phyloP scores from a whole-genome alignment of 64 coral and sea anemone genomes.

The Cladopsammia gracilis region DNA sequence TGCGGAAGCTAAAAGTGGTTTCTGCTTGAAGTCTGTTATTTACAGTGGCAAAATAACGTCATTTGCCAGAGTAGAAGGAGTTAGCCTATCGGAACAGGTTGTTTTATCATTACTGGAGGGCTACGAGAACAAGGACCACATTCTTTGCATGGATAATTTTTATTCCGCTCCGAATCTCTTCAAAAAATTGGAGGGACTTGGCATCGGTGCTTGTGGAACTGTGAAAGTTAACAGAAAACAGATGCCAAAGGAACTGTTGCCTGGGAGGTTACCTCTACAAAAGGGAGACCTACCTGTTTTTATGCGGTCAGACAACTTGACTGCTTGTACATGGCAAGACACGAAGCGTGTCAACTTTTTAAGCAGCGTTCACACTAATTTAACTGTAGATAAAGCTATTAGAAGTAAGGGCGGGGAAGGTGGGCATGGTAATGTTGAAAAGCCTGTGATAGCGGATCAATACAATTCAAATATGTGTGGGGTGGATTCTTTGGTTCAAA shows the following conservation, averaged over 20 bases:
- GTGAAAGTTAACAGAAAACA: constrained; percentile 47
- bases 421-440: constrained; percentile 48
- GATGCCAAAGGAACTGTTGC: constrained; percentile 58
- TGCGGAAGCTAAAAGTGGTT: constrained; percentile 71
- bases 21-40: constrained; percentile 59
- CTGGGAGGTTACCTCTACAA: constrained; percentile 26
- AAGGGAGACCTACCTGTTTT: constrained; percentile 65
- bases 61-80: constrained; percentile 32
- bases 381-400: constrained; percentile 43
- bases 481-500: constrained; percentile 70
- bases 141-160: constrained; percentile 80
- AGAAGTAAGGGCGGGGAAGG: constrained; percentile 12
- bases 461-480: constrained; percentile 69
- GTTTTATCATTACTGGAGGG: constrained; percentile 55
- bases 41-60: constrained; percentile 61
- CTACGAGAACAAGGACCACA: constrained; percentile 74
- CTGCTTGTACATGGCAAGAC: constrained; percentile 79
- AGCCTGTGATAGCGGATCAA: constrained; percentile 62
- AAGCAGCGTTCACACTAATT: constrained; percentile 64
- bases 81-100: constrained; percentile 52
- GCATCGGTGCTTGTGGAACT: too few species aligned
- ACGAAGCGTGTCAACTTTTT: constrained; percentile 48
- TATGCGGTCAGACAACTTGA: too few species aligned
- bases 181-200: constrained; percentile 58
- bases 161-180: constrained; percentile 61